phyloP scores from a whole-genome alignment of 2,888 invertebrate species.

The Actias luna region DNA sequence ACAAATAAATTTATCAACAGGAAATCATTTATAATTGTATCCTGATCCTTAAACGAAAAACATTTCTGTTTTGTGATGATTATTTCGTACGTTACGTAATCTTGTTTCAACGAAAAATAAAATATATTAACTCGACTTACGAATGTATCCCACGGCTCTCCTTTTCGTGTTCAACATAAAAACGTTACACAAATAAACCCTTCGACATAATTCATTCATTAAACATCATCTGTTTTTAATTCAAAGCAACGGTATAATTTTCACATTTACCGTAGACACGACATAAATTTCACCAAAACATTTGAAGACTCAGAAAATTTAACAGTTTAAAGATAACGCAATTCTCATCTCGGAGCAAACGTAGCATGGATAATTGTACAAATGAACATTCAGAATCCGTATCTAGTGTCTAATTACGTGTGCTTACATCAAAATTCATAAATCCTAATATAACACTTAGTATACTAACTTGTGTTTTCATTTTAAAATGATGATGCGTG shows the following conservation, averaged over 20 bases:
- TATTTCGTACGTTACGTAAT: no score
- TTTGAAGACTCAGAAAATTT: slow-evolving; percentile 27
- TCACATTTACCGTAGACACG: slow-evolving; percentile 29
- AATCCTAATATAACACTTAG: neutral
- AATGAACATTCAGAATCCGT: slow-evolving; percentile 35
- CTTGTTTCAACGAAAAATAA: no score
- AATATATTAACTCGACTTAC: no score
- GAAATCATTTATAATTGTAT: neutral
- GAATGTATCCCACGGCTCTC: neutral
- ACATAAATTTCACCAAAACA: slow-evolving; percentile 30
- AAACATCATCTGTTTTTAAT: slow-evolving; percentile 9
- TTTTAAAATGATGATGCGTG: slow-evolving; percentile 3
- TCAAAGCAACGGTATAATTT: slow-evolving; percentile 29
- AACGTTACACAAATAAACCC: neutral
- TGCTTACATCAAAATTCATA: slow-evolving; percentile 25
- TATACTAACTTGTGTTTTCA: neutral
- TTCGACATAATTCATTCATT: neutral
- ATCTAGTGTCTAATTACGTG: slow-evolving; percentile 30
- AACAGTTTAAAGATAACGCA: slow-evolving; percentile 24
- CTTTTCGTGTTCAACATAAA: neutral
- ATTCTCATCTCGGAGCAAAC: slow-evolving; percentile 24
- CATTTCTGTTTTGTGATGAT: neutral
- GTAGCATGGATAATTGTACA: slow-evolving; percentile 31
- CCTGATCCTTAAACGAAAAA: neutral
- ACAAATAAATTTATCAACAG: no score